These are phyloP conservation scores for Flexamia atlantica DNA, from an alignment of 2,888 invertebrate species.

Conservation along the genomic window DNA sequence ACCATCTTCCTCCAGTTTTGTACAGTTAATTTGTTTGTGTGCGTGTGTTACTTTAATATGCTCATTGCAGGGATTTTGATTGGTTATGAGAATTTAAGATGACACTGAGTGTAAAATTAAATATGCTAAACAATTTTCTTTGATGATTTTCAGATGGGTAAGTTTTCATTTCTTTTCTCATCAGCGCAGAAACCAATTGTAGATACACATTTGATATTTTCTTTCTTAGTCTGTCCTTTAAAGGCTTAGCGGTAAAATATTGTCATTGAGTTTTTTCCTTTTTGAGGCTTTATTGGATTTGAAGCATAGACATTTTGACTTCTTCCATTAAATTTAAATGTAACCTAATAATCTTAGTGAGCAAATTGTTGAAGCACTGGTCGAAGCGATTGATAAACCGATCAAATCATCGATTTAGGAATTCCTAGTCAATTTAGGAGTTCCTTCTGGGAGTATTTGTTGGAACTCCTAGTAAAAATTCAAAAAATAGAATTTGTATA, in stretches of 20 bases:
- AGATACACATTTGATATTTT: neutral
- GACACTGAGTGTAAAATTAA: neutral
- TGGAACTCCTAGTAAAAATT: too few species aligned
- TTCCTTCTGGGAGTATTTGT: too few species aligned
- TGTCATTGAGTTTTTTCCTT: neutral
- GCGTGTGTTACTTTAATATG: constrained; percentile 54
- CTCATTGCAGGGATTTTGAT: constrained; percentile 17
- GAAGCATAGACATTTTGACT: neutral
- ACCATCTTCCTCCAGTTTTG: constrained; percentile 39
- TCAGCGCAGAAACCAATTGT: neutral
- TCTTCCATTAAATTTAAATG: too few species aligned
- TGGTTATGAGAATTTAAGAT: neutral
- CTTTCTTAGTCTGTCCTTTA: too few species aligned
- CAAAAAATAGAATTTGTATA: too few species aligned
- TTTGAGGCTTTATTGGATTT: too few species aligned
- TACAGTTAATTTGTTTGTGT: constrained; percentile 54
- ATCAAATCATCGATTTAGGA: too few species aligned
- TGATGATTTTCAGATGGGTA: neutral
- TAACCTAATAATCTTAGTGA: too few species aligned
- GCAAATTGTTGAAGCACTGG: too few species aligned
- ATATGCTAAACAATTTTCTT: neutral
- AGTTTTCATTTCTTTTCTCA: neutral
- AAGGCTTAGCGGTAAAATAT: neutral
- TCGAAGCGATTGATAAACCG: too few species aligned
- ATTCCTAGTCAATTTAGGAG: too few species aligned